Conservation (phyloP, 2,888 invertebrate species). For the Eupithecia inturbata region DNA sequence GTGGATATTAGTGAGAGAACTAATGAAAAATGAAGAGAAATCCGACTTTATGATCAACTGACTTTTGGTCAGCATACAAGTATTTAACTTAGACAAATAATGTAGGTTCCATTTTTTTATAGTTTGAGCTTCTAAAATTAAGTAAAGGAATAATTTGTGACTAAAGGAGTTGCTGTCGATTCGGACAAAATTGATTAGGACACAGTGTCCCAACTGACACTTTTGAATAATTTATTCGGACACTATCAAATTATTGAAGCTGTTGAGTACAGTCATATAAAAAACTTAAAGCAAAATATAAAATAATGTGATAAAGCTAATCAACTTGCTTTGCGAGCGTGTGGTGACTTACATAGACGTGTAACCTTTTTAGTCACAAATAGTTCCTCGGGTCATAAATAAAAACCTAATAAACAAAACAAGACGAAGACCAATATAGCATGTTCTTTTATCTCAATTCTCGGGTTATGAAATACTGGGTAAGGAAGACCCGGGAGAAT, state of each 20-base stretch:
- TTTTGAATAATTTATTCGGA: too few relatives aligned
- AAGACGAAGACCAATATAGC: constrained; percentile 18
- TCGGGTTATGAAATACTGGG: constrained; percentile 16
- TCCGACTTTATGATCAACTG: not conserved
- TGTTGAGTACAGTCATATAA: too few relatives aligned
- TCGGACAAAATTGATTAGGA: too few relatives aligned
- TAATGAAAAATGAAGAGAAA: not conserved
- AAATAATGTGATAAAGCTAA: too few relatives aligned
- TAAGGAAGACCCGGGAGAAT: constrained; percentile 23
- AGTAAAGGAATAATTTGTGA: not conserved
- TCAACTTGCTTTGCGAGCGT: too few relatives aligned
- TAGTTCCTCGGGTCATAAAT: constrained; percentile 13
- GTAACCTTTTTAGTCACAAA: not conserved
- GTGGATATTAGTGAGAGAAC: not conserved
- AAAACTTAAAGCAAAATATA: too few relatives aligned
- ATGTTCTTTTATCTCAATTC: constrained; percentile 25
- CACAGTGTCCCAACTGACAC: too few relatives aligned
- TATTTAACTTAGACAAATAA: not conserved
- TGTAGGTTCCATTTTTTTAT: too few relatives aligned
- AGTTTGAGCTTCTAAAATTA: too few relatives aligned
- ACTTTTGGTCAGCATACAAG: not conserved
- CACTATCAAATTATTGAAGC: too few relatives aligned
- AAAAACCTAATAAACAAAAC: constrained; percentile 22
- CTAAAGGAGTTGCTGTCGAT: too few relatives aligned
- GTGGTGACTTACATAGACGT: too few relatives aligned